Conservation (phyloP, 1,140 invertebrate species). For the Heliothis subflexa region DNA sequence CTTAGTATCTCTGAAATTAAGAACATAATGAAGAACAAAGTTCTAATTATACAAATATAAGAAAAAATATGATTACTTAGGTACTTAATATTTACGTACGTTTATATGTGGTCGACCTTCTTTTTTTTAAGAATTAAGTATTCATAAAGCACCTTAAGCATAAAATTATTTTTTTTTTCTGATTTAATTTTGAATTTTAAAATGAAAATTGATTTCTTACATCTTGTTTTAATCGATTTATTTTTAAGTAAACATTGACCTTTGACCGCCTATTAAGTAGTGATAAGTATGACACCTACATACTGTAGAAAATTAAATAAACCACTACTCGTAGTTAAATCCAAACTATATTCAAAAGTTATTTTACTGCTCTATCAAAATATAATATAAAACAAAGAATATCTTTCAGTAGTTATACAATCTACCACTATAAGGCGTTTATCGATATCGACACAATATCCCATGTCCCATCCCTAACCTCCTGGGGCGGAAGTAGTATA, state of each 20-base stretch:
- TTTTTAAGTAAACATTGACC: not conserved
- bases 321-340: too few relatives aligned
- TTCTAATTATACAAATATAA: too few relatives aligned
- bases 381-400: too few relatives aligned
- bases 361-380: too few relatives aligned
- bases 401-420: too few relatives aligned
- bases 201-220: not conserved
- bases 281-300: not conserved
- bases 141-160: not conserved
- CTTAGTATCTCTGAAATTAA: too few relatives aligned
- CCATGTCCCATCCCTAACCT: slow-evolving; percentile 31
- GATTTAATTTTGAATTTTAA: not conserved
- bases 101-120: too few relatives aligned
- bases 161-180: not conserved
- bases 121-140: not conserved
- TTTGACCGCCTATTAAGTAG: not conserved
- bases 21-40: too few relatives aligned
- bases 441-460: not conserved
- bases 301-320: not conserved
- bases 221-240: not conserved
- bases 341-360: too few relatives aligned
- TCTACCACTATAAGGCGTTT: not conserved
- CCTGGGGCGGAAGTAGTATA: slow-evolving; percentile 46
- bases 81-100: too few relatives aligned
- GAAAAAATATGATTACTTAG: too few relatives aligned